A percentile compares a stretch with the other conserved stretches of the same genome.
Evolutionary conservation across 2,888 invertebrate genomes (phyloP).

Genomic region (Hypena proboscidalis): DNA sequence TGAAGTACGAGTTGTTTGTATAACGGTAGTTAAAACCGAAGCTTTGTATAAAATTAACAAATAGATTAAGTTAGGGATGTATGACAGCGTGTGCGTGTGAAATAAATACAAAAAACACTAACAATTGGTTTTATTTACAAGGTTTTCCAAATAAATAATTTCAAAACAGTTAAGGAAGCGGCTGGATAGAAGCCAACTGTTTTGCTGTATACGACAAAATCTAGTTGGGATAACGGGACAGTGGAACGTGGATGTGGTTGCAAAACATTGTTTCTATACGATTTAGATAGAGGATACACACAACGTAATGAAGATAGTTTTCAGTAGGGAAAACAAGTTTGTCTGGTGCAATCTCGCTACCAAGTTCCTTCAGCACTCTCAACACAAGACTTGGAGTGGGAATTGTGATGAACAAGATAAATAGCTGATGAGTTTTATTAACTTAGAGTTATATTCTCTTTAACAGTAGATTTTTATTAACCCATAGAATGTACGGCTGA

Average conservation of each 20-base stretch:
- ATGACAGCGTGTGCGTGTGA: constrained; percentile 73
- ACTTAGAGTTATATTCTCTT: no score
- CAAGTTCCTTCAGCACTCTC: constrained; percentile 81
- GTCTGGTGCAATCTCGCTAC: constrained; percentile 73
- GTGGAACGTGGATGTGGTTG: constrained; percentile 41
- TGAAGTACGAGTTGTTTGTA: constrained; percentile 44
- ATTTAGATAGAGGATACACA: constrained; percentile 61
- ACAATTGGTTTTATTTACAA: constrained; percentile 39
- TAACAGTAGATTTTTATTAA: no score
- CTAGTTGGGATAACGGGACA: constrained; percentile 41
- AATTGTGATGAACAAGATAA: no score
- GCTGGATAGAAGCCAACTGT: constrained; percentile 71
- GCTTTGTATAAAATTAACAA: constrained; percentile 85
- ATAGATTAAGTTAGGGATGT: constrained; percentile 76
- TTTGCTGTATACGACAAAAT: constrained; percentile 60
- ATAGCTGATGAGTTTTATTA: no score
- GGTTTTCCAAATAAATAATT: constrained; percentile 32
- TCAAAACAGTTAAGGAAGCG: constrained; percentile 33
- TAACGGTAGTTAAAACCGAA: constrained; percentile 83
- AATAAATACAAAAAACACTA: constrained; percentile 59
- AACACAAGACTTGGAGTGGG: no score
- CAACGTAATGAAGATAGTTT: constrained; percentile 81
- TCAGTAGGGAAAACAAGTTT: constrained; percentile 76
- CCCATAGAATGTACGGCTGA: no score
- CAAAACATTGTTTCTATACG: constrained; percentile 59